A percentile compares a stretch with the other conserved stretches of the same genome.
These are phyloP conservation scores for Poeciliopsis gracilis DNA, from an alignment of 2,797 vertebrate genomes.

Conservation along the genomic window DNA sequence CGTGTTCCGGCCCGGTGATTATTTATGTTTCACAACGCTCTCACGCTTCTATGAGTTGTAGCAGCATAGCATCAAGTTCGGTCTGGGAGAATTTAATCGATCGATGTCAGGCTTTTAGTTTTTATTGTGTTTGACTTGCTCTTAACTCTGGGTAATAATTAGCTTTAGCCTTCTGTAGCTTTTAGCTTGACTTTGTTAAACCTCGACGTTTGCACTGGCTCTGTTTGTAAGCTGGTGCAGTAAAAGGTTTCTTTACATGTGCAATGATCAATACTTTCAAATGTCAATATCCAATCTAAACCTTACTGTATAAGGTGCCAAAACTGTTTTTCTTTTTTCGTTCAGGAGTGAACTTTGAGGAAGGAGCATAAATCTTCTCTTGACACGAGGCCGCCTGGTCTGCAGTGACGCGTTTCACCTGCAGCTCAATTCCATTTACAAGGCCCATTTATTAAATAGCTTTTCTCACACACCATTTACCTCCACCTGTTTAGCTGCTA, in stretches of 20 bases:
- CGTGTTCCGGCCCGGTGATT: too few relatives aligned
- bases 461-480: conserved; percentile 72
- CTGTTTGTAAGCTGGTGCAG: not conserved
- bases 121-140: not conserved
- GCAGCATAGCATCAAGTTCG: too few relatives aligned
- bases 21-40: too few relatives aligned
- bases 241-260: not conserved
- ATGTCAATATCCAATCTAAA: not conserved
- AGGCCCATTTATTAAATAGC: conserved; percentile 76
- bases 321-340: not conserved
- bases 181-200: not conserved
- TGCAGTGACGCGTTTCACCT: conserved; percentile 59
- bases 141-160: not conserved
- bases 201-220: not conserved
- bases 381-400: conserved; percentile 53
- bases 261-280: not conserved
- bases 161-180: not conserved
- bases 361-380: conserved; percentile 59
- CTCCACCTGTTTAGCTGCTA: conserved; percentile 74
- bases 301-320: not conserved
- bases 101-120: not conserved
- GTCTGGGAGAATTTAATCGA: too few relatives aligned
- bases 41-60: too few relatives aligned
- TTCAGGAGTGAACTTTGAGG: conserved; percentile 7
- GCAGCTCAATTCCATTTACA: conserved; percentile 67